phyloP scores from a whole-genome alignment of 1,140 invertebrate genomes.

The Neotoxoptera formosana region DNA sequence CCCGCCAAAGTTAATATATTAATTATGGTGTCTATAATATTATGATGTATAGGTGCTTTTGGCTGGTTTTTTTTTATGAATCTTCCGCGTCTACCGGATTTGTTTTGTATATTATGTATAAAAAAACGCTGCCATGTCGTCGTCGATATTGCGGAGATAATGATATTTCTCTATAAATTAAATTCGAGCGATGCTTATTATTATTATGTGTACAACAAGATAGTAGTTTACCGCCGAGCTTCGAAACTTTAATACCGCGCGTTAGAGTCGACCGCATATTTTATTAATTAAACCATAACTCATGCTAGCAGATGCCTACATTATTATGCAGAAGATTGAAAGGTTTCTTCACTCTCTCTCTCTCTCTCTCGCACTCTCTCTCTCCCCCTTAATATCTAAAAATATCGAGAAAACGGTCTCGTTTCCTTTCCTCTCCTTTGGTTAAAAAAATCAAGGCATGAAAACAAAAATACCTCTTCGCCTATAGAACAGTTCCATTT shows the following conservation, averaged over 20 bases:
- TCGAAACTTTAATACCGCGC: not conserved
- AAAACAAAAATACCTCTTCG: not conserved
- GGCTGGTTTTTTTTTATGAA: not conserved
- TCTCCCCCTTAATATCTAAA: not conserved
- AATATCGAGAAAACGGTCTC: not conserved
- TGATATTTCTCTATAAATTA: not conserved
- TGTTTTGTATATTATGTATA: not conserved
- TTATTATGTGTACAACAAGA: not conserved
- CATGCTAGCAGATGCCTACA: not conserved
- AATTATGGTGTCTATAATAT: not conserved
- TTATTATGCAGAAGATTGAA: not conserved
- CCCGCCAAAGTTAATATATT: not conserved
- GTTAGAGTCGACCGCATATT: constrained; percentile 11
- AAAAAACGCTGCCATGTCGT: not conserved
- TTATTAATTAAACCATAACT: constrained; percentile 38
- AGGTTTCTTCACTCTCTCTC: not conserved
- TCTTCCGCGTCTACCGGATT: not conserved
- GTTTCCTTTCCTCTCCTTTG: not conserved
- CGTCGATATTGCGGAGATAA: not conserved
- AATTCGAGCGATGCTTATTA: not conserved
- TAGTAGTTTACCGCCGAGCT: not conserved
- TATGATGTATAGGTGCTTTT: not conserved
- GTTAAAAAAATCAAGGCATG: not conserved
- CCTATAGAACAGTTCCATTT: not conserved
- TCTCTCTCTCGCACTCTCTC: not conserved